A percentile compares a stretch with the other conserved stretches of the same genome.
These are phyloP conservation scores for Phalanger gymnotis DNA, from an alignment of 2,797 vertebrate genomes.

Conservation along the genomic window DNA sequence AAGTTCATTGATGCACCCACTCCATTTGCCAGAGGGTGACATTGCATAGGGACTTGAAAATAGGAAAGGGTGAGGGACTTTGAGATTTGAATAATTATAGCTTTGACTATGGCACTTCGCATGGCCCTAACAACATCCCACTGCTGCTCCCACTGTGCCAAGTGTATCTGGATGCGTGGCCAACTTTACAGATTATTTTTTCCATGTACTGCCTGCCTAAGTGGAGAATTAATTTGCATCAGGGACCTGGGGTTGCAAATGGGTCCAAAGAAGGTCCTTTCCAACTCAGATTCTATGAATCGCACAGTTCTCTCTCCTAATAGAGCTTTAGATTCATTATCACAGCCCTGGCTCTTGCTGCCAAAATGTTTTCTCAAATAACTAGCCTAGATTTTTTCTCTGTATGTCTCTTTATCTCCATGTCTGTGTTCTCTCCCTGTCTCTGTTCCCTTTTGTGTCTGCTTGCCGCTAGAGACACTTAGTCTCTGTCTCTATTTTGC, in stretches of 20 bases:
- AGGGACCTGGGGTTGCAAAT: constrained; percentile 36
- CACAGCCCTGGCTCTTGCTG: neutral
- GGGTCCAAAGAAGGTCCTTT: constrained; percentile 13
- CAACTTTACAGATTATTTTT: neutral
- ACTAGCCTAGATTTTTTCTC: neutral
- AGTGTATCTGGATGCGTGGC: neutral
- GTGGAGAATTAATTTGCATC: constrained; percentile 39
- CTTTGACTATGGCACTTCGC: neutral
- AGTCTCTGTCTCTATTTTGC: neutral
- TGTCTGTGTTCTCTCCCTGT: neutral
- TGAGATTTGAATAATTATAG: neutral
- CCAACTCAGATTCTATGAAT: neutral
- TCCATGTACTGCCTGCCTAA: neutral
- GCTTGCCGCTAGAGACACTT: neutral
- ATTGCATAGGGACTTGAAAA: neutral
- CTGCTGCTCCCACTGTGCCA: neutral
- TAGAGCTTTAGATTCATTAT: neutral
- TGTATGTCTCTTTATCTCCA: too few species aligned
- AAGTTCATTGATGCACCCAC: neutral
- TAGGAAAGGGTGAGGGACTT: neutral
- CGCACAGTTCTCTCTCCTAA: neutral
- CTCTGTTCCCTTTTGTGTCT: neutral
- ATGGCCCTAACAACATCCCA: neutral
- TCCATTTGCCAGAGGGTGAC: neutral
- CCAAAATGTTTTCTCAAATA: constrained; percentile 5